Evolutionary conservation across 1,140 invertebrate genomes (phyloP).

Genomic region (Muscidifurax raptorellus): DNA sequence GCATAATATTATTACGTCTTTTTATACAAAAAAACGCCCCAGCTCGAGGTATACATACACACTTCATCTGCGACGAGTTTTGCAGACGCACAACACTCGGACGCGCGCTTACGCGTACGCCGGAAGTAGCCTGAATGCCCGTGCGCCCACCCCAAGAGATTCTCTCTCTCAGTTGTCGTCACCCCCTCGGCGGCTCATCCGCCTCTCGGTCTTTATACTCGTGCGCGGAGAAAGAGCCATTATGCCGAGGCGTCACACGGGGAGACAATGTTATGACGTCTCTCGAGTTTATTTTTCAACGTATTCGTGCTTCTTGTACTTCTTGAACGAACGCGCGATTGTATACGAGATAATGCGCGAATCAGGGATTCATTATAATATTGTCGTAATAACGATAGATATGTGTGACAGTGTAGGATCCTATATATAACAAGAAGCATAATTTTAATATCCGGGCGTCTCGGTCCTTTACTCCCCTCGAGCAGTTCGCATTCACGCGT

Average conservation of each 20-base stretch:
- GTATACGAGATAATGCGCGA: too few species aligned
- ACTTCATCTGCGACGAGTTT: constrained; percentile 9
- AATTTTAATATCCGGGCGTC: constrained; percentile 10
- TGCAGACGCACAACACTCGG: not conserved
- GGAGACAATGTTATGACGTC: constrained; percentile 63
- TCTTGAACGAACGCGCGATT: not conserved
- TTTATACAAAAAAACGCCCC: not conserved
- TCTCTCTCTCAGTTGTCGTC: not conserved
- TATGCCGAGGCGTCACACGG: constrained; percentile 47
- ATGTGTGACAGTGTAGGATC: not conserved
- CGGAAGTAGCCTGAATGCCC: constrained; percentile 35
- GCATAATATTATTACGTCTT: too few species aligned
- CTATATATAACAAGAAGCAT: not conserved
- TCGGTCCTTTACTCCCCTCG: constrained; percentile 30
- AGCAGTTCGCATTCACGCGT: constrained; percentile 33
- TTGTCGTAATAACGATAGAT: too few species aligned
- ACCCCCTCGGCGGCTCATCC: not conserved
- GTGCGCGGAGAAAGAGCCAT: constrained; percentile 28
- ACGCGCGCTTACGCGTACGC: not conserved
- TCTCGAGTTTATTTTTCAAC: constrained; percentile 28
- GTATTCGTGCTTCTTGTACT: not conserved
- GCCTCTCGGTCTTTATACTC: constrained; percentile 19
- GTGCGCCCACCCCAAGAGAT: not conserved
- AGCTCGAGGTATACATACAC: not conserved
- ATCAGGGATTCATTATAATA: too few species aligned